These are phyloP conservation scores for Diloba caeruleocephala DNA, from an alignment of 2,888 invertebrate genomes.

Conservation along the genomic window DNA sequence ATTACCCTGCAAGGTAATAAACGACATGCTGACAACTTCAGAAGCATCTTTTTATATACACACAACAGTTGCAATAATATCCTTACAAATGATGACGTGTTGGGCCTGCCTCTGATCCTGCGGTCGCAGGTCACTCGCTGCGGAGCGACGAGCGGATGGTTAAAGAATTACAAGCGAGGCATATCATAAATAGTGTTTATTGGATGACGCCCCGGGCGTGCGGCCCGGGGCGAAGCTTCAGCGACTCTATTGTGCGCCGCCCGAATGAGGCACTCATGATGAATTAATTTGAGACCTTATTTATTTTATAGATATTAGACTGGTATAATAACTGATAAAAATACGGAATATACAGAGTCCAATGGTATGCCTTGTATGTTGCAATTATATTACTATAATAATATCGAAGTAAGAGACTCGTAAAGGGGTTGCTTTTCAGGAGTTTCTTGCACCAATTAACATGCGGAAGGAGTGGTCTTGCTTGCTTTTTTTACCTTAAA, in stretches of 20 bases:
- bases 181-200: constrained; percentile 13
- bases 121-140: constrained; percentile 7
- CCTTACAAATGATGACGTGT: neutral
- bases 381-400: no score
- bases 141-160: neutral
- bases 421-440: no score
- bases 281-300: constrained; percentile 14
- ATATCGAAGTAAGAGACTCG: no score
- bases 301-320: neutral
- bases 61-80: neutral
- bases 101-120: neutral
- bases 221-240: constrained; percentile 1
- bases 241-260: constrained; percentile 2
- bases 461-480: no score
- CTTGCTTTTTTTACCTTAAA: no score
- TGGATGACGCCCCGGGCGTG: constrained; percentile 2
- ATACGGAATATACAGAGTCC: no score
- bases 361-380: no score
- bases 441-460: no score
- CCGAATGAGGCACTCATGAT: neutral
- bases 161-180: neutral
- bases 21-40: no score
- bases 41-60: no score
- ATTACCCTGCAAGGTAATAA: no score
- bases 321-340: no score